Base-by-base conservation (phyloP, 2,113 vertebrate genomes). In the Scartelaos histophorus region DNA sequence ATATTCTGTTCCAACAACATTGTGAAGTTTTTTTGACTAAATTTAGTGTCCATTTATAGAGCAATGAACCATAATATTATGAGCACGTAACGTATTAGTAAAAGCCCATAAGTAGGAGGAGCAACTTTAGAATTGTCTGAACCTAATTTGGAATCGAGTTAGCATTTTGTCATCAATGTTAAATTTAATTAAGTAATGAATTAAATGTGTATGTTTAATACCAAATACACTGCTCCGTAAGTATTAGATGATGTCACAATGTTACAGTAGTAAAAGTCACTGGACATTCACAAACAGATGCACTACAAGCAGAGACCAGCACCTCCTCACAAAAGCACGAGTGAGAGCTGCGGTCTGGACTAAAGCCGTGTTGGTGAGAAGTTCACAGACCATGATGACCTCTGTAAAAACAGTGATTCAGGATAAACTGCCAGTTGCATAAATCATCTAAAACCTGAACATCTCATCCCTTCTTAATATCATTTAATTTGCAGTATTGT, bases 231-330 rank as follows among this genome's bases (percentile, higher is more conserved):
- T 1, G 19, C 15, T 49, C 47, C 46, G n/a, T n/a, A n/a, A n/a
- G n/a, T 88, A 82, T 73, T 65, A 78, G 79, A 79, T 74, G 72
- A 91, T 73, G 79, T 79, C 85, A 88, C 81, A 88, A 13, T 87
- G 90, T 53, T 89, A 87, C 85, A 78, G 80, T 72, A 75, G 68
- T 66, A 85, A 86, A 81, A 82, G 75, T 62, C 67, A 80, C 76
- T 76, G 78, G 78, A 85, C 80, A 25, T 38, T 34, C 53, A 70
- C 72, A 71, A 66, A 72, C n/a, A 67, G 45, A 66, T 43, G 10
- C 19, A 66, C 19, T 38, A 66, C 17, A 66, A 66, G 29, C 34
- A 45, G 29, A 64, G 10, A 64, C 17, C 38, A 64, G 61, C 29
- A 35, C 69, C 71, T 43, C 82, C 65, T 79, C 81, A 75, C 73